These are phyloP conservation scores for Nannobrachium achirus DNA, from an alignment of 2,113 vertebrate species.

Conservation along the genomic window DNA sequence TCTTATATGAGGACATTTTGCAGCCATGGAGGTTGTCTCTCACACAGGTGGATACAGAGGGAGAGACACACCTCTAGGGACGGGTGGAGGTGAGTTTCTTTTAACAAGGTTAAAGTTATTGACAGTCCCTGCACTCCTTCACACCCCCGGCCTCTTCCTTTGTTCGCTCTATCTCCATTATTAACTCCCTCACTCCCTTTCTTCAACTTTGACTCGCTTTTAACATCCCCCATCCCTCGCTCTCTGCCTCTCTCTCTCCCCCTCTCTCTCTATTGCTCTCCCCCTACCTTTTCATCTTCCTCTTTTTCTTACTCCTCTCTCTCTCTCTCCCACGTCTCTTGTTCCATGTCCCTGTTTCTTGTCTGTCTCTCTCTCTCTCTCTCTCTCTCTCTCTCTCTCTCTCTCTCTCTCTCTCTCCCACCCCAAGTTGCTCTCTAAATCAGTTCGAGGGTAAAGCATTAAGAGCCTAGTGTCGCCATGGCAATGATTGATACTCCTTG, in stretches of 20 bases:
- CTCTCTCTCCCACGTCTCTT: background rate
- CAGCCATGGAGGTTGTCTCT: no score
- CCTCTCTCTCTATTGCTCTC: background rate
- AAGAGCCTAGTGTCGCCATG: background rate
- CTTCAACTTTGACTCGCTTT: no score
- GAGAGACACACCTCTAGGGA: no score
- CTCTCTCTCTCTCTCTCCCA: background rate
- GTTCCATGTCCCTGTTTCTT: no score
- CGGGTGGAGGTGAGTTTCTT: background rate
- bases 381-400: background rate
- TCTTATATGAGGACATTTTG: no score
- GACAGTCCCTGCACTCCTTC: background rate
- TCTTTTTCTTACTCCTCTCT: background rate
- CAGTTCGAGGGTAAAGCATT: constrained; percentile 1
- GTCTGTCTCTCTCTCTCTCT: background rate
- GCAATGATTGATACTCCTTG: constrained; percentile 18
- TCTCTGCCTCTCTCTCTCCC: no score
- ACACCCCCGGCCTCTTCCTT: no score
- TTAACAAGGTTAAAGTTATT: background rate
- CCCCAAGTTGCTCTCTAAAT: background rate
- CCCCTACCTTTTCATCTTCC: background rate
- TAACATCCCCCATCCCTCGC: no score
- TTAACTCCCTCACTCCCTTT: no score
- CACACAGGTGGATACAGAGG: no score
- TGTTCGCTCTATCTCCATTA: no score